Conservation (phyloP, 1,140 invertebrate genomes). For the Pinna nobilis region DNA sequence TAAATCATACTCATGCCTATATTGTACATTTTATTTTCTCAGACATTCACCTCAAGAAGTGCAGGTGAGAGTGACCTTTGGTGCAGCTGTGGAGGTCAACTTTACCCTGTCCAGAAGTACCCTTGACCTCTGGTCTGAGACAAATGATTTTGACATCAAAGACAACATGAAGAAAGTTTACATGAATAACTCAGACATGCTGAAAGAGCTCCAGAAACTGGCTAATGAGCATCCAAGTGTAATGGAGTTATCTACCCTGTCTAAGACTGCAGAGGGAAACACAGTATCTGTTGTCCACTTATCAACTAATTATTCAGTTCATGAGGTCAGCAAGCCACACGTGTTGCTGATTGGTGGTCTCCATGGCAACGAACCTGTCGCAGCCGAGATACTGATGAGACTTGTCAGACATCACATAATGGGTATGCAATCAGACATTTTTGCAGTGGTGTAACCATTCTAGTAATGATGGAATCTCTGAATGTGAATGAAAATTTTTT, state of each 20-base stretch:
- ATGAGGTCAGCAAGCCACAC: conserved; percentile 71
- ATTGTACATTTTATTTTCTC: conserved; percentile 44
- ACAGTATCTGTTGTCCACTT: conserved; percentile 56
- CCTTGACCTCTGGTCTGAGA: conserved; percentile 85
- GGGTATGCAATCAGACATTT: conserved; percentile 59
- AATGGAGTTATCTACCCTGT: conserved; percentile 80
- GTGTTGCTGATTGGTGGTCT: conserved; percentile 89
- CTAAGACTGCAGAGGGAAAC: conserved; percentile 79
- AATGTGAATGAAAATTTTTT: too few relatives aligned
- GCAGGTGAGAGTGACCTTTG: conserved; percentile 77
- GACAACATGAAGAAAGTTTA: conserved; percentile 75
- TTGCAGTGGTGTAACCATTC: too few relatives aligned
- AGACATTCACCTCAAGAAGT: conserved; percentile 78
- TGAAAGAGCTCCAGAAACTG: conserved; percentile 79
- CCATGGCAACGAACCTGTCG: conserved; percentile 87
- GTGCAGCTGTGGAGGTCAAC: conserved; percentile 81
- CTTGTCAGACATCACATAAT: conserved; percentile 86
- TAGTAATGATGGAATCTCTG: too few relatives aligned
- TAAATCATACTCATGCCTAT: too few relatives aligned
- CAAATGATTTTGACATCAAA: conserved; percentile 82
- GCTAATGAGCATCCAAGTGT: conserved; percentile 79
- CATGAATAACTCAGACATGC: conserved; percentile 49
- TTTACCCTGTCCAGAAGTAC: conserved; percentile 86
- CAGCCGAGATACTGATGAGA: conserved; percentile 88
- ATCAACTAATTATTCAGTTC: conserved; percentile 36